Base-by-base conservation (phyloP, 37 sponge, comb jelly and placozoan species). In the Agelas oroides region DNA sequence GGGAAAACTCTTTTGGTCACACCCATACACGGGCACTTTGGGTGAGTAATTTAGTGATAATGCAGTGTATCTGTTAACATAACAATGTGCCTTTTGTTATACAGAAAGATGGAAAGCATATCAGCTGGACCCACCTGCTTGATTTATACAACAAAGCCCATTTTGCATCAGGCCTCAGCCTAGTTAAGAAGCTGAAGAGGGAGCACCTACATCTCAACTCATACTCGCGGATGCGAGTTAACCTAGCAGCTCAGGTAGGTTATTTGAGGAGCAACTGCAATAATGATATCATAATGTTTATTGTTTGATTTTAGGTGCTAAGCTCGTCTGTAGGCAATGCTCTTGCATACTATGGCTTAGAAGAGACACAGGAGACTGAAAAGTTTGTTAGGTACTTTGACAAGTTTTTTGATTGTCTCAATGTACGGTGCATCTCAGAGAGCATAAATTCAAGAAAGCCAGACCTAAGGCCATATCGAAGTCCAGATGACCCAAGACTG, bases 371-470 rank as follows among this genome's bases (percentile, higher is more conserved):
- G 1, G 82, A 71, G 21, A 77, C 82, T 18, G 61, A 69, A 52
- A 65, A 33, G 25, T 76, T 81, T 76, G 33, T 73, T 0, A 5
- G 46, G 24, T 57, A 23, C 1, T 75, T 76, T 70, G 75, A 79
- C 28, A 60, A 75, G 2, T 89, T 83, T 40, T 78, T 89, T 71
- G 84, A 89, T 75, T 75, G 68, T 53, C 63, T 89, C 6, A 83
- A 89, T 83, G 84, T 83, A 8, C 55, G 91, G 6, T 74, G 76
- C 25, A 12, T 21, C 18, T 2, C 27, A 32, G 81, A 84, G 72
- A 65, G 31, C 31, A 6, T 24, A 0, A 53, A 14, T 5, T 69
- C 53, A 36, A 79, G 34, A 56, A 84, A 90, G 41, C 66, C 55
- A 13, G 46, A 90, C 40, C 32, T 84, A 33, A 90, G 75, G 64